Conservation (phyloP, 2,113 vertebrate genomes). For the Bettongia penicillata region DNA sequence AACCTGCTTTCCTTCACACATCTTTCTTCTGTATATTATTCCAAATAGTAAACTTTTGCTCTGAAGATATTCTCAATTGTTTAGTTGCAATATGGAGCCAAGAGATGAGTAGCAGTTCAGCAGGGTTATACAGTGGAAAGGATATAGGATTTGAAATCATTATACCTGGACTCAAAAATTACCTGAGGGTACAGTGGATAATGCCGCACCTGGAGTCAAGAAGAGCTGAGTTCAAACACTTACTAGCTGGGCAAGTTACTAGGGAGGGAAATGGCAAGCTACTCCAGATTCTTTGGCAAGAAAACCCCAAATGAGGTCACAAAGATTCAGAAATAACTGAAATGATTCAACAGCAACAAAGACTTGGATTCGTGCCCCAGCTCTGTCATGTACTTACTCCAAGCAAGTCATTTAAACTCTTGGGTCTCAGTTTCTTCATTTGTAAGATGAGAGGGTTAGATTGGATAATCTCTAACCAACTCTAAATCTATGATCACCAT, state of each 20-base stretch:
- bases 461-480: neutral
- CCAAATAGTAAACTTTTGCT: neutral
- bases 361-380: neutral
- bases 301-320: neutral
- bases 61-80: neutral
- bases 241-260: neutral
- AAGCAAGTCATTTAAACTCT: no score
- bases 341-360: neutral
- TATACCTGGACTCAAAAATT: neutral
- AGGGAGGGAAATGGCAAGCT: neutral
- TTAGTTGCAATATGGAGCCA: neutral
- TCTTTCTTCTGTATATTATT: neutral
- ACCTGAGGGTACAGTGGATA: no score
- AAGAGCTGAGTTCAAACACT: no score
- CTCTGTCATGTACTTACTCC: neutral
- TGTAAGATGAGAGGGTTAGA: neutral
- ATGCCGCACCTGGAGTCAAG: no score
- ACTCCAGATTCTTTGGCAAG: neutral
- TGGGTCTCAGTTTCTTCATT: no score
- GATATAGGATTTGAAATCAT: neutral
- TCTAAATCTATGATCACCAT: neutral
- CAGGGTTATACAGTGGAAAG: neutral
- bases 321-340: neutral
- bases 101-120: neutral
- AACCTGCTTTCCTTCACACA: neutral